Percentiles rank a stretch among this genome's conserved stretches.
Conservation (phyloP, 2,888 invertebrate species). For the Cheiracanthium punctorium region DNA sequence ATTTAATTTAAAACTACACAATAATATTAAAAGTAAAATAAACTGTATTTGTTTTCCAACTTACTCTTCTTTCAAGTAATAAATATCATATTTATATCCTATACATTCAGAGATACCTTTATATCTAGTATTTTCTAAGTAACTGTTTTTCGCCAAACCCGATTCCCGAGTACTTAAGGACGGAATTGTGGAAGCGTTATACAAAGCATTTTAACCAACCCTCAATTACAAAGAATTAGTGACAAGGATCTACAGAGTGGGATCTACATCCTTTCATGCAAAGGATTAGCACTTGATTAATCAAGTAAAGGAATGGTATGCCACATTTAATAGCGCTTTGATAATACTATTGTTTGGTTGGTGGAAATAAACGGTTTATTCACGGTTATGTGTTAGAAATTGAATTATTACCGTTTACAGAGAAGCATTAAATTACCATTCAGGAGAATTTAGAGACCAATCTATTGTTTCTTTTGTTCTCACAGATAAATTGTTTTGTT, state of each 20-base stretch:
- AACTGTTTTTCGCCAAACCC: not conserved
- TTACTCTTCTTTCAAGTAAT: no score
- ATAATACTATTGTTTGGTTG: constrained; percentile 24
- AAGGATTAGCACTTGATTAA: constrained; percentile 59
- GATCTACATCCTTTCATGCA: constrained; percentile 48
- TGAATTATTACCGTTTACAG: constrained; percentile 15
- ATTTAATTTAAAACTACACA: no score
- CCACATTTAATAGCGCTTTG: constrained; percentile 25
- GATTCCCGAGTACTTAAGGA: not conserved
- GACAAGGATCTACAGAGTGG: constrained; percentile 38
- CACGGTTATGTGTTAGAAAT: constrained; percentile 13
- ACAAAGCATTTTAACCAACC: constrained; percentile 30
- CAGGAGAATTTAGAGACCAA: no score
- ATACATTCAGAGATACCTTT: no score
- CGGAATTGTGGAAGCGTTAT: constrained; percentile 12
- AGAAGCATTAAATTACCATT: no score
- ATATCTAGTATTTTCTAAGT: no score
- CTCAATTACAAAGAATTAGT: constrained; percentile 46
- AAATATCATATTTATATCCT: no score
- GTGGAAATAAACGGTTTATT: constrained; percentile 41
- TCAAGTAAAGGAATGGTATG: constrained; percentile 49
- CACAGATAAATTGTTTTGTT: no score
- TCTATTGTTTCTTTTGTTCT: no score
- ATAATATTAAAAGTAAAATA: no score
- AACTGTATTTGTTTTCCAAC: no score